These are phyloP conservation scores for Xestia sexstrigata DNA, from an alignment of 2,888 invertebrate genomes.

Conservation along the genomic window DNA sequence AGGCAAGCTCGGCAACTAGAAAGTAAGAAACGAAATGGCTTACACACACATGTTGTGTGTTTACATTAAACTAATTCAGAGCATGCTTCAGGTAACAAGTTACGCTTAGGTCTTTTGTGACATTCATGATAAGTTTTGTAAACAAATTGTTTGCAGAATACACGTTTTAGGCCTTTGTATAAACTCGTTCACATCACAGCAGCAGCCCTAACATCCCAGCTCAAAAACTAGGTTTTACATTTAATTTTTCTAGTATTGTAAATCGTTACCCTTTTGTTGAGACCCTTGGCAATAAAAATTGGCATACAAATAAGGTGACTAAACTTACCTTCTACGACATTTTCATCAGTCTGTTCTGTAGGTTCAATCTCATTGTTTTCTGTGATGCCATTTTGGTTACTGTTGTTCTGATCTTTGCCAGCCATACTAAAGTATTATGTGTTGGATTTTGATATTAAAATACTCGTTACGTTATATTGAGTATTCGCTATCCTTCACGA, in stretches of 20 bases:
- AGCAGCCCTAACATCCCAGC: background rate
- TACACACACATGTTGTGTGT: background rate
- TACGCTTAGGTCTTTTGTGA: background rate
- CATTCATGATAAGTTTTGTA: background rate
- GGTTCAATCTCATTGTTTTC: constrained; percentile 61
- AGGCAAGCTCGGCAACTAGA: too few relatives aligned
- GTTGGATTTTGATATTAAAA: background rate
- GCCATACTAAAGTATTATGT: constrained; percentile 57
- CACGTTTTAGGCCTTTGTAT: background rate
- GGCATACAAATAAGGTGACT: background rate
- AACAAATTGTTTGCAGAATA: background rate
- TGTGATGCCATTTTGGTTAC: constrained; percentile 58
- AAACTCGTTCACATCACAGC: background rate
- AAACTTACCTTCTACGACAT: constrained; percentile 61
- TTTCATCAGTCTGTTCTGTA: constrained; percentile 53
- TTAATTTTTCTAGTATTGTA: background rate
- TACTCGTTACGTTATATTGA: background rate
- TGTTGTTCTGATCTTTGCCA: constrained; percentile 64
- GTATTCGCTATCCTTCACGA: background rate
- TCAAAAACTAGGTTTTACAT: too few relatives aligned
- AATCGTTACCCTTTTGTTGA: background rate
- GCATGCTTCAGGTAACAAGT: background rate
- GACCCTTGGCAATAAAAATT: background rate
- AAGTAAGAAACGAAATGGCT: background rate
- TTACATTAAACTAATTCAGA: background rate